Base-by-base conservation (phyloP, 2,113 vertebrate genomes). In the Thinocorus orbignyianus region DNA sequence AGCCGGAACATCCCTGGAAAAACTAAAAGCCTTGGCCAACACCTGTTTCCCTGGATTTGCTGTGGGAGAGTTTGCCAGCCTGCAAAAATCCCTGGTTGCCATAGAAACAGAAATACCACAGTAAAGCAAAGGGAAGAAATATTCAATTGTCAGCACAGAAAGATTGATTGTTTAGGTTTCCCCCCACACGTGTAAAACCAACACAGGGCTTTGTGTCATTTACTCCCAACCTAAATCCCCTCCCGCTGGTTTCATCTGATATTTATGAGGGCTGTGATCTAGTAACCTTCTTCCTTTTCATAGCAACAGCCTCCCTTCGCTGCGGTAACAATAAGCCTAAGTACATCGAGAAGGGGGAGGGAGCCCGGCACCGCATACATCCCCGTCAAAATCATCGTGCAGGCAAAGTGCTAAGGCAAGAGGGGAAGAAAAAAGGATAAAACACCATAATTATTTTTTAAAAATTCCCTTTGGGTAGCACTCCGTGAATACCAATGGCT, bases 101-200 rank as follows among this genome's bases (percentile, higher is more conserved):
- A 98, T 98, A 97, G 98, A 95, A 98, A 98, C 98, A 92, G 95
- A 96, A 97, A 95, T 79, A 95, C 92, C 18, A 4, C 58, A 96
- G 96, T 90, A 97, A 96, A 97, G 97, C 30, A 60, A 48, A 44
- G 91, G 83, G 93, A 95, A 94, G 97, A 92, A 97, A 98, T 97
- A 97, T 92, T 97, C 95, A 71, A 95, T 96, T 97, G 97, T 97
- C 97, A 96, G 93, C 71, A 58, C 91, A 80, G 91, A 79, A 88
- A 96, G 97, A 98, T 94, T 88, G 97, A 95, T 97, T 95, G 95
- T 92, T 97, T 86, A 92, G 80, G 88, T 69, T 54, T 76, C 64
- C 57, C 94, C 84, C 6, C 83, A 72, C 79, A 74, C 1, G 11
- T 58, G 73, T 88, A 72, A 81, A 74, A 84, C 93, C 91, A 89